Percentiles rank a stretch among this genome's conserved stretches.
Conservation (phyloP, 2,888 invertebrate genomes). For the Ommatoiulus sabulosus region DNA sequence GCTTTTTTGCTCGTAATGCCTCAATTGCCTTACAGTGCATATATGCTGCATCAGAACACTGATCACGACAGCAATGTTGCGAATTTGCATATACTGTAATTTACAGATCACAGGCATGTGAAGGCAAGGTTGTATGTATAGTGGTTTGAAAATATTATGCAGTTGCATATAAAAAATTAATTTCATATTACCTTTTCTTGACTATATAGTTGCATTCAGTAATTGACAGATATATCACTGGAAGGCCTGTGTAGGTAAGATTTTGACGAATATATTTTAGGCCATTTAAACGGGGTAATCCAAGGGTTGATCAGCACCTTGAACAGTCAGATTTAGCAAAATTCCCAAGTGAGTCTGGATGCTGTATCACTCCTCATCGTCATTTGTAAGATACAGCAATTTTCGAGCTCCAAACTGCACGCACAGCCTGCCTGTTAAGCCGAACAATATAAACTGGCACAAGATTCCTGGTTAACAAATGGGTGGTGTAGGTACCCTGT, state of each 20-base stretch:
- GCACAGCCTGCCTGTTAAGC: constrained; percentile 67
- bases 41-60: too few relatives aligned
- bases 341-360: constrained; percentile 68
- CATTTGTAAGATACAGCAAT: constrained; percentile 69
- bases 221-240: background rate
- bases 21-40: too few relatives aligned
- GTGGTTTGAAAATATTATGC: background rate
- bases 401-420: constrained; percentile 69
- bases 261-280: constrained; percentile 47
- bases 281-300: constrained; percentile 68
- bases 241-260: background rate
- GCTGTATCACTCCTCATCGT: constrained; percentile 70
- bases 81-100: background rate
- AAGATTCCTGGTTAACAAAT: constrained; percentile 66
- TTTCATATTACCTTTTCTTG: background rate
- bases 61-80: background rate
- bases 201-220: background rate
- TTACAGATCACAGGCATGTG: too few relatives aligned
- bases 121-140: background rate
- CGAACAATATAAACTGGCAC: constrained; percentile 65
- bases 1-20: too few relatives aligned
- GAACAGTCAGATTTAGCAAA: constrained; percentile 68
- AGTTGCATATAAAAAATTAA: background rate
- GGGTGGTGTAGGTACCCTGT: constrained; percentile 67
- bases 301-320: constrained; percentile 69